Conservation (phyloP, 2,888 invertebrate species). For the Neoascia interrupta region DNA sequence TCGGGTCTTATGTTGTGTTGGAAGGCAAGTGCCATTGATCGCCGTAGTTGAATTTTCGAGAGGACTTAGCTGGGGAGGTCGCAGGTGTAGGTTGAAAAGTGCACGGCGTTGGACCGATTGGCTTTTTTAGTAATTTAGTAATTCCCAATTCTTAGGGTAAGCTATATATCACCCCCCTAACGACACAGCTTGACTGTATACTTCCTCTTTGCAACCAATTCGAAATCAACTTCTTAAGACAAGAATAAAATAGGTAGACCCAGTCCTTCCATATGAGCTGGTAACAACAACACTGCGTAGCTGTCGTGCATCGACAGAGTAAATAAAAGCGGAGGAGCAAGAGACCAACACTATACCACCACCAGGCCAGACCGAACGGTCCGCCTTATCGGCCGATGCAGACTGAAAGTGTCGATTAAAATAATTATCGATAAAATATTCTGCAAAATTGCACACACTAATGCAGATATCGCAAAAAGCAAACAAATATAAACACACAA, state of each 20-base stretch:
- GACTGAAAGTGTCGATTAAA: slow-evolving; percentile 76
- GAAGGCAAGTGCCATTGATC: too few species aligned
- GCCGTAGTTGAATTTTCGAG: too few species aligned
- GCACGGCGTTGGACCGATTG: too few species aligned
- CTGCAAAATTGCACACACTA: slow-evolving; percentile 53
- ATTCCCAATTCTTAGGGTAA: too few species aligned
- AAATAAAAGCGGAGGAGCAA: slow-evolving; percentile 30
- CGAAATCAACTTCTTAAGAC: slow-evolving; percentile 14
- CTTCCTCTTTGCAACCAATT: slow-evolving; percentile 16
- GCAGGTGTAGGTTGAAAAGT: too few species aligned
- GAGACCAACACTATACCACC: background rate
- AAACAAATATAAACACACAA: slow-evolving; percentile 64
- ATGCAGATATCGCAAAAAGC: slow-evolving; percentile 31
- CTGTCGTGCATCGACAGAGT: background rate
- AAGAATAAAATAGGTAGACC: too few species aligned
- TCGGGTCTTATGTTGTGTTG: too few species aligned
- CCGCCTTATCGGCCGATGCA: slow-evolving; percentile 66
- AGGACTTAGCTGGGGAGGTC: too few species aligned
- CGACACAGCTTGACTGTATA: too few species aligned
- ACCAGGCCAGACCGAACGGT: background rate
- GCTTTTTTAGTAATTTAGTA: too few species aligned
- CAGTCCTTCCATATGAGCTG: too few species aligned
- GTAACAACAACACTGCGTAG: slow-evolving; percentile 1
- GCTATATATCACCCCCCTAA: too few species aligned
- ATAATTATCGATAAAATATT: slow-evolving; percentile 79